A percentile compares a stretch with the other conserved stretches of the same genome.
phyloP scores from a whole-genome alignment of 2,113 vertebrate species.

The Diadophis punctatus region DNA sequence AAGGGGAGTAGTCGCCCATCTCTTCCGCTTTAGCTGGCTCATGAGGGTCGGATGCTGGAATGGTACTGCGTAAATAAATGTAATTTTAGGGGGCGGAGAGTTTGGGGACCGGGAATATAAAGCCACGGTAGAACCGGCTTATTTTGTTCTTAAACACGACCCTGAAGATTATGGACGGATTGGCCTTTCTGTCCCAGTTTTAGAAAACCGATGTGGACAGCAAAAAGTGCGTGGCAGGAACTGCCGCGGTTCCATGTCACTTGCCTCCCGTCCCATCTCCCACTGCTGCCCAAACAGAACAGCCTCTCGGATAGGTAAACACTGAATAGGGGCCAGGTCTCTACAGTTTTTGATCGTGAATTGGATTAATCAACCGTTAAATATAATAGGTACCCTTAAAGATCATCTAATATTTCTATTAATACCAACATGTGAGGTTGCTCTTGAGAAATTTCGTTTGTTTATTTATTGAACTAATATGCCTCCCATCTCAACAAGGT shows the following conservation, averaged over 20 bases:
- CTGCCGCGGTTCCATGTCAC: not conserved
- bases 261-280: not conserved
- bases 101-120: not conserved
- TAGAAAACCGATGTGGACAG: not conserved
- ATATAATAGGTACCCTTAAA: not conserved
- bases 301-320: not conserved
- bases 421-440: not conserved
- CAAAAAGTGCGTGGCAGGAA: not conserved
- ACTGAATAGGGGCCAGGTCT: not conserved
- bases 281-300: not conserved
- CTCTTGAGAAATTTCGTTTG: not conserved
- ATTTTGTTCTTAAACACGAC: not conserved
- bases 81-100: not conserved
- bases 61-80: not conserved
- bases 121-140: not conserved
- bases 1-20: not conserved
- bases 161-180: not conserved
- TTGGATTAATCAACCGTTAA: not conserved
- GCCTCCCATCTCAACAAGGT: not conserved
- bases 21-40: not conserved
- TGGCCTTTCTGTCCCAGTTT: not conserved
- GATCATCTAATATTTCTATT: not conserved
- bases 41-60: not conserved
- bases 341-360: not conserved
- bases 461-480: not conserved